Base-by-base conservation (phyloP, 2,797 vertebrate genomes). In the Leontopithecus rosalia region DNA sequence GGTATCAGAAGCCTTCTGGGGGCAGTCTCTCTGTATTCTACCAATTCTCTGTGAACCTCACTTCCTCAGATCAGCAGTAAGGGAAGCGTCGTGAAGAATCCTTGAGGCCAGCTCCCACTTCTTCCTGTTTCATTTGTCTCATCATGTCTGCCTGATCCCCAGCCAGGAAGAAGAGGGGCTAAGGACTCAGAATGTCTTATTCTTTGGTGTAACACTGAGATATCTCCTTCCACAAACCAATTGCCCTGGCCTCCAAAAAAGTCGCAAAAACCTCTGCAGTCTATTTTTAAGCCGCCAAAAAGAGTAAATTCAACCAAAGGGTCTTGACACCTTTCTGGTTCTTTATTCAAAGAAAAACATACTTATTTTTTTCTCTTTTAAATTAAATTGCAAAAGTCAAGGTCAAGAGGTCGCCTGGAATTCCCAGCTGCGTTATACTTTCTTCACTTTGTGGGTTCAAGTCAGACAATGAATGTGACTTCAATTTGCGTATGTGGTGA, bases 401-500 rank as follows among this genome's bases (percentile, higher is more conserved):
- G 94, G 96, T 98, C 73, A 92, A 82, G 93, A 96, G 97, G 95
- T 91, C 96, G 96, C 52, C 79, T 91, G 93, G 76, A 77, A 36
- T 97, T 97, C 81, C 79, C 85, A 96, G 88, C 86, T 97, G 91
- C 86, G 48, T 58, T 75, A 2, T n/a, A 82, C 73, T 81, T 87
- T 36, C 81, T 83, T 61, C 76, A 85, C 97, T 77, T 90, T n/a
- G 33, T 96, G 98, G 94, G 96, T 98, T 97, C 76, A 83, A 48
- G 67, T 89, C 93, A 96, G 92, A 97, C 91, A 98, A 81, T 96
- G 72, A 96, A 84, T 57, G 76, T 73, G 96, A 96, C 81, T 97
- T 95, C 95, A 97, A 52, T 48, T 39, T 97, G 64, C 33, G 6
- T 87, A 64, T 95, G 91, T 91, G 97, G 96, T 94, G 85, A 91